Conservation (phyloP, 2,113 vertebrate genomes). For the Hippocampus abdominalis region DNA sequence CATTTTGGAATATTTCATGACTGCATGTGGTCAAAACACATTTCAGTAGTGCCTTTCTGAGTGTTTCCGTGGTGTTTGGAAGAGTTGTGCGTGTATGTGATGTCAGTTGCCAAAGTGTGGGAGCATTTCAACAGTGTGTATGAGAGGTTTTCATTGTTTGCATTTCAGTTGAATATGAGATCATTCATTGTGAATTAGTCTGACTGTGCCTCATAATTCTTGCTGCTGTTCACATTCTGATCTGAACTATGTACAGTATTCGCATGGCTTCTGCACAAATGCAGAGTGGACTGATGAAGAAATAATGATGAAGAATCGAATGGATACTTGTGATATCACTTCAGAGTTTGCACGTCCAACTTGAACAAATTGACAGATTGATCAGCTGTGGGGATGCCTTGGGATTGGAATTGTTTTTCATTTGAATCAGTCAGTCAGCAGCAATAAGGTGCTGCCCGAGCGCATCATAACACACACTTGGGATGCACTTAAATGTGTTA, state of each 20-base stretch:
- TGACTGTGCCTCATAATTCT: not conserved
- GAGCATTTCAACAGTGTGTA: not conserved
- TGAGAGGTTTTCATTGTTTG: too few species aligned
- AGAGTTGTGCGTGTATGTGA: too few species aligned
- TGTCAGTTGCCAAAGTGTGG: not conserved
- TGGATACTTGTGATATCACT: not conserved
- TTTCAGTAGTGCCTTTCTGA: too few species aligned
- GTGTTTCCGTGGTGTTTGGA: too few species aligned
- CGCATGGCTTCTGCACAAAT: not conserved
- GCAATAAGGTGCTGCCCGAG: constrained; percentile 21
- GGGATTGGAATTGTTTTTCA: constrained; percentile 28
- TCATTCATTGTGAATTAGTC: not conserved
- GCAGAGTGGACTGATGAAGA: not conserved
- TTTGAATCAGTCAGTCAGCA: constrained; percentile 29
- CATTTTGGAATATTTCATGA: too few species aligned
- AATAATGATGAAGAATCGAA: not conserved
- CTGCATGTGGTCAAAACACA: too few species aligned
- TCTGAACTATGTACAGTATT: not conserved
- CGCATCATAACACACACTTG: constrained; percentile 24
- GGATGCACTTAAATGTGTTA: constrained; percentile 47
- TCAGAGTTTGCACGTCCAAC: not conserved
- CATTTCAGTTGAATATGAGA: not conserved
- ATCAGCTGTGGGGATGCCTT: not conserved
- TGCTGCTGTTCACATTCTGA: not conserved
- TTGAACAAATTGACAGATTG: not conserved